These are phyloP conservation scores for Callyntrura sp. DNA, from an alignment of 2,888 invertebrate genomes.

Conservation along the genomic window DNA sequence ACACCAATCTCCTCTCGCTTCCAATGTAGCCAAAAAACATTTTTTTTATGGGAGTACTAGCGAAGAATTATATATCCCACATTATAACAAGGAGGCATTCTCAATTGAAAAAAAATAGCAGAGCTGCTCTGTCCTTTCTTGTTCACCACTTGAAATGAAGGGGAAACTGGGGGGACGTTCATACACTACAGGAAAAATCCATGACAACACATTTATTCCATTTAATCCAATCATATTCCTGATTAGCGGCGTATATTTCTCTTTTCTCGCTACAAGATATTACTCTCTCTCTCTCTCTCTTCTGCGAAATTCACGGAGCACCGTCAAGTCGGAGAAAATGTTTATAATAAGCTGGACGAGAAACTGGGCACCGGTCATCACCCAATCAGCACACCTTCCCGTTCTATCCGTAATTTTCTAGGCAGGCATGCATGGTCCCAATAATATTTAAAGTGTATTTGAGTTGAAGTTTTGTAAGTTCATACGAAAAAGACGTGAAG, in stretches of 20 bases:
- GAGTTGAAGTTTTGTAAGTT: too few species aligned
- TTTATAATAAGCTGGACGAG: too few species aligned
- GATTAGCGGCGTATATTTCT: not conserved
- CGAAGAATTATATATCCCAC: not conserved
- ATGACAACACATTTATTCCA: not conserved
- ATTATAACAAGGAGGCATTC: not conserved
- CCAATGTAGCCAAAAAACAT: not conserved
- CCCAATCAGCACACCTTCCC: too few species aligned
- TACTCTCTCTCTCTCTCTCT: too few species aligned
- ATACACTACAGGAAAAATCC: not conserved
- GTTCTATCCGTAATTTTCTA: too few species aligned
- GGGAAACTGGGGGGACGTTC: not conserved
- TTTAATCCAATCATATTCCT: not conserved
- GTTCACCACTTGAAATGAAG: slow-evolving; percentile 6
- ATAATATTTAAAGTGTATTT: too few species aligned
- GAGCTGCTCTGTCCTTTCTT: not conserved
- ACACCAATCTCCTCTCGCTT: not conserved
- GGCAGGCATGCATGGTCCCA: too few species aligned
- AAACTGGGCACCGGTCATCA: too few species aligned
- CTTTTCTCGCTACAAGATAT: too few species aligned
- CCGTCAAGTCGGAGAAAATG: too few species aligned
- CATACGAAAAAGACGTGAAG: too few species aligned
- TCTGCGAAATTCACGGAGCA: too few species aligned
- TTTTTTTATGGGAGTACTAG: not conserved
- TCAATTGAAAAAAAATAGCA: not conserved